Percentiles rank a stretch among this genome's conserved stretches.
These are phyloP conservation scores for Cydia amplana DNA, from an alignment of 1,140 invertebrate species.

Conservation along the genomic window DNA sequence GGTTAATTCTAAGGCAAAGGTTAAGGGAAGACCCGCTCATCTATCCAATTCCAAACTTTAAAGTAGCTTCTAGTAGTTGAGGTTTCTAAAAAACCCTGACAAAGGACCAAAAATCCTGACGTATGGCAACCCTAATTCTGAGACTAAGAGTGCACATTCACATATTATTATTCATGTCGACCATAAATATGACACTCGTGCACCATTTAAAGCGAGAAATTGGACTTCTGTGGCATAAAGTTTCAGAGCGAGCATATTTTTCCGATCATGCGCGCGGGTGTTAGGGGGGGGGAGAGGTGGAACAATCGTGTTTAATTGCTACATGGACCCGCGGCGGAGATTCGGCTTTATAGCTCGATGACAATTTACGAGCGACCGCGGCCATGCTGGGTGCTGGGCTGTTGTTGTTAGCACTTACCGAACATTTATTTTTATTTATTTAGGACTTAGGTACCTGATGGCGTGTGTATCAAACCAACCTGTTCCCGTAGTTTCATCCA, in stretches of 20 bases:
- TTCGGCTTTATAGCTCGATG: conserved; percentile 16
- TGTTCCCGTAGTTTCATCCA: too few relatives aligned
- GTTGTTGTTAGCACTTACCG: too few relatives aligned
- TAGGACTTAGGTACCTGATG: too few relatives aligned
- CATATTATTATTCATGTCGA: not conserved
- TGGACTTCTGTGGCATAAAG: not conserved
- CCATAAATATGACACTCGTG: not conserved
- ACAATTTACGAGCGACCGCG: not conserved
- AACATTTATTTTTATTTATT: too few relatives aligned
- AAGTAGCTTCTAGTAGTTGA: too few relatives aligned
- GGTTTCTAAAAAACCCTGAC: not conserved
- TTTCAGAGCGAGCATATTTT: not conserved
- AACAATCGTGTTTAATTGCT: conserved; percentile 7
- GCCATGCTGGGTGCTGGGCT: not conserved
- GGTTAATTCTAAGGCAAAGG: too few relatives aligned
- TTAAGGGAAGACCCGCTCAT: too few relatives aligned
- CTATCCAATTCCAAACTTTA: too few relatives aligned
- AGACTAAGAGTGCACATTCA: not conserved
- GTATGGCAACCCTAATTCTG: not conserved
- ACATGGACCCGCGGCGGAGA: not conserved
- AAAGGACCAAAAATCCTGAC: not conserved
- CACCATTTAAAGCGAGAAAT: not conserved
- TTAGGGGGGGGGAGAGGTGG: not conserved
- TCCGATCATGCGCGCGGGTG: not conserved
- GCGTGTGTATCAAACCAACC: too few relatives aligned